Percentiles rank a stretch among this genome's conserved stretches.
These are phyloP conservation scores for Mormyrus iriodes DNA, from an alignment of 2,113 vertebrate genomes.

Conservation along the genomic window DNA sequence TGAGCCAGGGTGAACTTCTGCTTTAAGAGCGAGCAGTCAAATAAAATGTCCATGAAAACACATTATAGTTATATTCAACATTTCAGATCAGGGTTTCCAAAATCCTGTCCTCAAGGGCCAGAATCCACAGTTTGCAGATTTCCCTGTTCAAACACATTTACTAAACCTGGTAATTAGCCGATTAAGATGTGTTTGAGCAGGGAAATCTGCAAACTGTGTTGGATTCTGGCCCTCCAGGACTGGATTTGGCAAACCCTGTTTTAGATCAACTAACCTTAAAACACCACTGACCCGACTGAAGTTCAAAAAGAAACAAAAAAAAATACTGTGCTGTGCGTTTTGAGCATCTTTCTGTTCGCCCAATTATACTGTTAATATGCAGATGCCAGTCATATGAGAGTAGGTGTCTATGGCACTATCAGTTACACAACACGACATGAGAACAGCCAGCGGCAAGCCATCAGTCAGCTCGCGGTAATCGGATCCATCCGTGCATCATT, in stretches of 20 bases:
- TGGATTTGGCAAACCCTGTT: neutral
- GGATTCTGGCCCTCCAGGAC: neutral
- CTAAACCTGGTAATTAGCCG: neutral
- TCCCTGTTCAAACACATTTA: neutral
- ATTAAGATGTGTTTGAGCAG: neutral
- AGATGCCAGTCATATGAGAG: neutral
- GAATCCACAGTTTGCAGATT: neutral
- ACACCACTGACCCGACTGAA: too few relatives aligned
- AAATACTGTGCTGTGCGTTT: neutral
- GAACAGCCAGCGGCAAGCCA: neutral
- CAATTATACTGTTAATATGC: neutral
- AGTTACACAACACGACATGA: neutral
- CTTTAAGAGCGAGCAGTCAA: neutral
- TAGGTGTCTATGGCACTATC: neutral
- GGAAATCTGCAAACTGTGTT: neutral
- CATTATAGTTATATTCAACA: neutral
- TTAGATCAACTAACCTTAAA: neutral
- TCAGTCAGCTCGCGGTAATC: neutral
- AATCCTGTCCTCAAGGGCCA: neutral
- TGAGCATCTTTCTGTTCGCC: neutral
- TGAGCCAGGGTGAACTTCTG: neutral
- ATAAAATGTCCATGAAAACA: neutral
- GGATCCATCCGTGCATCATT: neutral
- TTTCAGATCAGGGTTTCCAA: neutral
- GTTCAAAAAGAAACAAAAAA: too few relatives aligned